Conservation (phyloP, 2,888 invertebrate species). For the Meteorus colon region DNA sequence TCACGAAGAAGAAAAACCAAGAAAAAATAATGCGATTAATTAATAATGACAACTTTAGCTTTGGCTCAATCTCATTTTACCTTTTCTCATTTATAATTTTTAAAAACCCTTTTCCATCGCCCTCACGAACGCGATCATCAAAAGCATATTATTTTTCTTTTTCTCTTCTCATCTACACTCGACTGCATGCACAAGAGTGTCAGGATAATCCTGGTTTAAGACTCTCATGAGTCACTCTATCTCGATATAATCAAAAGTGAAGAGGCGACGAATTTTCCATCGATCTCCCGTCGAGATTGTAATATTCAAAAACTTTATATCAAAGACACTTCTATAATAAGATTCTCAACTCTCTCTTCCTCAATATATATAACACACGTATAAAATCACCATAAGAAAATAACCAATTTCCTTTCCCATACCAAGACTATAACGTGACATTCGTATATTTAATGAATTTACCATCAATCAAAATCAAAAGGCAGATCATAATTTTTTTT, state of each 20-base stretch:
- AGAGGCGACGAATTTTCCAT: constrained; percentile 36
- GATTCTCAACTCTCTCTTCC: neutral
- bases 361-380: constrained; percentile 4
- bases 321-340: constrained; percentile 23
- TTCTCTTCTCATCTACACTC: constrained; percentile 4
- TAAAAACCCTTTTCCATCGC: constrained; percentile 16
- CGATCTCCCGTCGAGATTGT: constrained; percentile 31
- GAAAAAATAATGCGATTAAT: constrained; percentile 39
- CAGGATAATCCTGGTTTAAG: neutral
- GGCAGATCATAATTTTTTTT: constrained; percentile 10
- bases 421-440: constrained; percentile 5
- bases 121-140: neutral
- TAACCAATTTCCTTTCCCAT: neutral
- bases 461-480: constrained; percentile 29
- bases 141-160: neutral
- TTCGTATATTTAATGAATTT: constrained; percentile 19
- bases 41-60: constrained; percentile 37
- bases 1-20: neutral
- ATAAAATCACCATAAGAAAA: constrained; percentile 19
- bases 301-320: constrained; percentile 5
- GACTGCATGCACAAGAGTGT: constrained; percentile 2
- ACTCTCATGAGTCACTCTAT: constrained; percentile 26
- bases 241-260: constrained; percentile 18
- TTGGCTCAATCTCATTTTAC: constrained; percentile 23
- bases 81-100: neutral